Conservation (phyloP, 1,140 invertebrate genomes). For the Ptiloglossa arizonensis region DNA sequence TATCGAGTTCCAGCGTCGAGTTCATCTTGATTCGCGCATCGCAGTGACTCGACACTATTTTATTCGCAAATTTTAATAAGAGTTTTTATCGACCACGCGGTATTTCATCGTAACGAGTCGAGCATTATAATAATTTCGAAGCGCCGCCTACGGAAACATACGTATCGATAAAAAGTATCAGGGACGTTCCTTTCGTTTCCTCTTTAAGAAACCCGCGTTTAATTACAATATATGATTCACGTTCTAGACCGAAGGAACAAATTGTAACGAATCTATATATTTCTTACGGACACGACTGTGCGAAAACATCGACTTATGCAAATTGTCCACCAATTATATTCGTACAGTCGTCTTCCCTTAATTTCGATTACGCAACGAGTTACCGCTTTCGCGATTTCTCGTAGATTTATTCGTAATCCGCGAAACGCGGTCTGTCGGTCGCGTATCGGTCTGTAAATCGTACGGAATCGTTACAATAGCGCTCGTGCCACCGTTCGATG, state of each 20-base stretch:
- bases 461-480: constrained; percentile 12
- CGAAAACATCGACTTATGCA: neutral
- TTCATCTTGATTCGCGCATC: too few relatives aligned
- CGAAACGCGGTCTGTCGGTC: neutral
- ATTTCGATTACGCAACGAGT: neutral
- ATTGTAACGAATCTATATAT: neutral
- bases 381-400: too few relatives aligned
- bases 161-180: too few relatives aligned
- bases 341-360: neutral
- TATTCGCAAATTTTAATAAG: too few relatives aligned
- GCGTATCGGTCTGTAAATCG: constrained; percentile 7
- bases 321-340: neutral
- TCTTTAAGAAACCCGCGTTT: neutral
- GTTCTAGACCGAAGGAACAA: neutral
- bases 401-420: neutral
- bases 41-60: too few relatives aligned
- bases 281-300: too few relatives aligned
- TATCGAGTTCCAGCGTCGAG: too few relatives aligned
- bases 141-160: too few relatives aligned
- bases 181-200: neutral
- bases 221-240: neutral
- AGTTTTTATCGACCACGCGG: too few relatives aligned
- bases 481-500: neutral
- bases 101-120: too few relatives aligned
- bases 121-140: too few relatives aligned